Evolutionary conservation across 2,797 vertebrate species (phyloP).

Genomic region (Austrolebias charrua): DNA sequence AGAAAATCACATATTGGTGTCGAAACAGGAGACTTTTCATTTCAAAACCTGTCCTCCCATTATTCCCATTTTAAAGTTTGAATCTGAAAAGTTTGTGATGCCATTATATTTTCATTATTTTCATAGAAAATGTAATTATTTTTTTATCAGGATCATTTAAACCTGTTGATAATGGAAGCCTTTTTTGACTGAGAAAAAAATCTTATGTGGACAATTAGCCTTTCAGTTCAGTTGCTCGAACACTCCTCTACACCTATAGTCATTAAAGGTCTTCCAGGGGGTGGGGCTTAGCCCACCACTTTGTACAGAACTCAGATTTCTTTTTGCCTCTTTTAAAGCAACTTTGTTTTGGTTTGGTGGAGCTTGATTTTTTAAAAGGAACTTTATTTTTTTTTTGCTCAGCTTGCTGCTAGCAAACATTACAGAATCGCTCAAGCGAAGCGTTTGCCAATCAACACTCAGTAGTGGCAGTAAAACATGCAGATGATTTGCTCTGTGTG

Average conservation of each 20-base stretch:
- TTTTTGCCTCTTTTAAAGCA: slow-evolving; percentile 43
- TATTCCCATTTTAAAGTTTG: too few relatives aligned
- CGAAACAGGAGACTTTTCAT: too few relatives aligned
- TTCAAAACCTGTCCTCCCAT: too few relatives aligned
- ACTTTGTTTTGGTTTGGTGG: slow-evolving; percentile 50
- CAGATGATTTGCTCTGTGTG: slow-evolving; percentile 71
- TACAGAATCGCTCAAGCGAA: slow-evolving; percentile 68
- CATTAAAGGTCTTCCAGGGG: too few relatives aligned
- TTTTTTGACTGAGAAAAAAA: too few relatives aligned
- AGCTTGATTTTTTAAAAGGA: slow-evolving; percentile 57
- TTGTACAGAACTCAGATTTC: slow-evolving; percentile 4
- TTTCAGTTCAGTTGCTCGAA: neutral
- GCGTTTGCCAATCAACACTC: slow-evolving; percentile 70
- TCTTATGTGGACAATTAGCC: neutral
- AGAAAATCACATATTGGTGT: neutral
- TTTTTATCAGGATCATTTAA: too few relatives aligned
- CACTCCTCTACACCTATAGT: too few relatives aligned
- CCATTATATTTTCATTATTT: too few relatives aligned
- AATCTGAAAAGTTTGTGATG: too few relatives aligned
- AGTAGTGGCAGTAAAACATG: slow-evolving; percentile 71
- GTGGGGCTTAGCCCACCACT: neutral
- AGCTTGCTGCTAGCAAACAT: slow-evolving; percentile 62
- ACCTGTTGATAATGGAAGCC: too few relatives aligned
- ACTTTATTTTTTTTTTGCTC: slow-evolving; percentile 30
- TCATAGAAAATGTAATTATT: too few relatives aligned